A percentile compares a stretch with the other conserved stretches of the same genome.
These are phyloP conservation scores for Dipodomys ordii DNA, from an alignment of 2,113 vertebrate species.

Conservation along the genomic window DNA sequence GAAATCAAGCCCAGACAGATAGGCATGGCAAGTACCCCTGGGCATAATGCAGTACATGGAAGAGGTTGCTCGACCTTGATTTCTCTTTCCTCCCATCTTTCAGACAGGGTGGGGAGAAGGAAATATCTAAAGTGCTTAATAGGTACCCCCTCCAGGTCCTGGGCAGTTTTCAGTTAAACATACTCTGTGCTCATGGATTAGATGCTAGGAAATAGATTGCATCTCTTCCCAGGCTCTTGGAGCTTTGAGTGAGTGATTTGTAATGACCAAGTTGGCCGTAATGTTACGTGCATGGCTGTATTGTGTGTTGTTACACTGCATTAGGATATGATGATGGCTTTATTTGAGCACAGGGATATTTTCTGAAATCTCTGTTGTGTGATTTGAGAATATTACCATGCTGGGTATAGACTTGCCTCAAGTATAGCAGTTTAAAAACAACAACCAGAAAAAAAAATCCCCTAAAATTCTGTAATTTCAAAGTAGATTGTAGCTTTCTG, in stretches of 20 bases:
- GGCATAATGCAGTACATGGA: not conserved
- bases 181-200: not conserved
- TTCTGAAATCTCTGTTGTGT: conserved; percentile 71
- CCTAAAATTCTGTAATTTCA: conserved; percentile 40
- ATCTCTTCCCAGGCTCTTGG: conserved; percentile 16
- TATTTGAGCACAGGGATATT: conserved; percentile 51
- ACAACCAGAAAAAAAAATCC: not conserved
- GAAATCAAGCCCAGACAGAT: not conserved
- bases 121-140: not conserved
- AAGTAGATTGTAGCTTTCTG: not conserved
- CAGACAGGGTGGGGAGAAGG: not conserved
- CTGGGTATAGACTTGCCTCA: conserved; percentile 57
- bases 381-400: conserved; percentile 76
- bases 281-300: conserved; percentile 23
- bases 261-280: conserved; percentile 63
- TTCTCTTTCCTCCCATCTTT: not conserved
- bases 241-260: conserved; percentile 27
- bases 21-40: not conserved
- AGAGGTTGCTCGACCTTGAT: not conserved
- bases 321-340: conserved; percentile 47
- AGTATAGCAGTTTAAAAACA: conserved; percentile 40
- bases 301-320: conserved; percentile 54
- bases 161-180: not conserved
- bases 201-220: conserved; percentile 26
- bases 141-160: not conserved